Conservation (phyloP, 2,888 invertebrate genomes). For the Leptogaster cylindrica region DNA sequence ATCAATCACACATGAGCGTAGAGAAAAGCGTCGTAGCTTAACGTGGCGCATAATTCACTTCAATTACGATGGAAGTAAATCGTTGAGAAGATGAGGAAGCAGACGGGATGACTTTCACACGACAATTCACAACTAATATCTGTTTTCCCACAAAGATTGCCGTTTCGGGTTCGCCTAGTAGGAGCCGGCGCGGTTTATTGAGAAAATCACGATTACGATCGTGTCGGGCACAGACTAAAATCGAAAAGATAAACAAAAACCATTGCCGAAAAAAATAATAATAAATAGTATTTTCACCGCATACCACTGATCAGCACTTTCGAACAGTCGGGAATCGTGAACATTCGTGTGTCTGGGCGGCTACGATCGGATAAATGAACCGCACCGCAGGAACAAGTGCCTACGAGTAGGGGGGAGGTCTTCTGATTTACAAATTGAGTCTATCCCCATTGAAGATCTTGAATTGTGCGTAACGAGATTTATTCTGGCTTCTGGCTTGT, state of each 20-base stretch:
- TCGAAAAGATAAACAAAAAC: neutral
- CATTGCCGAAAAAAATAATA: conserved; percentile 13
- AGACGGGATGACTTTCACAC: conserved; percentile 36
- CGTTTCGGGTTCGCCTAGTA: neutral
- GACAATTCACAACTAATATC: conserved; percentile 34
- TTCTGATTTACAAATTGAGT: conserved; percentile 38
- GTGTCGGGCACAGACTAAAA: neutral
- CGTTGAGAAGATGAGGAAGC: conserved; percentile 40
- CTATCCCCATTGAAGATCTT: conserved; percentile 38
- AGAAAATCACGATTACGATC: neutral
- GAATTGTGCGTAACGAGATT: conserved; percentile 39
- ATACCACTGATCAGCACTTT: conserved; percentile 6
- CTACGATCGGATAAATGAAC: conserved; percentile 23
- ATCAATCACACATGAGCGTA: neutral
- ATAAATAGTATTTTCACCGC: neutral
- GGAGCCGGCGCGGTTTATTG: neutral
- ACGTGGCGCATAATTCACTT: conserved; percentile 32
- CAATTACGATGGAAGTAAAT: conserved; percentile 38
- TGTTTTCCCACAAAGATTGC: conserved; percentile 23
- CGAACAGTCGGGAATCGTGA: conserved; percentile 14
- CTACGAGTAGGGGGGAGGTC: conserved; percentile 7
- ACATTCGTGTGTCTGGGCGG: too few species aligned
- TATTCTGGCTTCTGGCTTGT: conserved; percentile 29
- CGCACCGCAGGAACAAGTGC: conserved; percentile 8
- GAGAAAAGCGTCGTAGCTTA: conserved; percentile 10